Evolutionary conservation across 2,888 invertebrate species (phyloP).

Genomic region (Noctua janthe): DNA sequence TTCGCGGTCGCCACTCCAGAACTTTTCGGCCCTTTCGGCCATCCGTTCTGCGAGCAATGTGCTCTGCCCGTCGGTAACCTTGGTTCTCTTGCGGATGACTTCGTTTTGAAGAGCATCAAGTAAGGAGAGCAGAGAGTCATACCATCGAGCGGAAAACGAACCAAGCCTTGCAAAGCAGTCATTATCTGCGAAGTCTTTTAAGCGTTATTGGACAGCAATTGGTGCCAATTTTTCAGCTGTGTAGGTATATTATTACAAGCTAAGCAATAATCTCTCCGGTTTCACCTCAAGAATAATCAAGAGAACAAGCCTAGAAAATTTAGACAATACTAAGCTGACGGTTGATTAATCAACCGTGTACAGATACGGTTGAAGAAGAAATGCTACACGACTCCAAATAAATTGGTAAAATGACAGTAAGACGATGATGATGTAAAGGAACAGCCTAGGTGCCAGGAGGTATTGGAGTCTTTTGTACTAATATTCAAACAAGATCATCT

Average conservation of each 20-base stretch:
- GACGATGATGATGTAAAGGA: no score
- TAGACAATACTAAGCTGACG: neutral
- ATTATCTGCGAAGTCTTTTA: neutral
- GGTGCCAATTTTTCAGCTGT: neutral
- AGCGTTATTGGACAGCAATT: neutral
- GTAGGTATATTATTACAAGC: neutral
- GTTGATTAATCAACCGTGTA: no score
- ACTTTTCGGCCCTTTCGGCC: no score
- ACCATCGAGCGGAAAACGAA: neutral
- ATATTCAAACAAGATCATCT: neutral
- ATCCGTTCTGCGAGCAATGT: no score
- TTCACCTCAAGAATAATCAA: neutral
- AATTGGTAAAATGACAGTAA: no score
- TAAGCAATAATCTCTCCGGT: neutral
- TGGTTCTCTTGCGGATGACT: no score
- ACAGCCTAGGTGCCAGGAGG: neutral
- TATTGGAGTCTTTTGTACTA: neutral
- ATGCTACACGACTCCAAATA: neutral
- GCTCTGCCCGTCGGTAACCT: no score
- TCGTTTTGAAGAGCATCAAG: no score
- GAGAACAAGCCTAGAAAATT: neutral
- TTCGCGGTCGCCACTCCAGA: no score
- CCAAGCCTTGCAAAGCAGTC: neutral
- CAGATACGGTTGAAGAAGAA: neutral
- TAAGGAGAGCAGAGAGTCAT: neutral